phyloP scores from a whole-genome alignment of 1,140 invertebrate genomes.

The Drosophila truncata region DNA sequence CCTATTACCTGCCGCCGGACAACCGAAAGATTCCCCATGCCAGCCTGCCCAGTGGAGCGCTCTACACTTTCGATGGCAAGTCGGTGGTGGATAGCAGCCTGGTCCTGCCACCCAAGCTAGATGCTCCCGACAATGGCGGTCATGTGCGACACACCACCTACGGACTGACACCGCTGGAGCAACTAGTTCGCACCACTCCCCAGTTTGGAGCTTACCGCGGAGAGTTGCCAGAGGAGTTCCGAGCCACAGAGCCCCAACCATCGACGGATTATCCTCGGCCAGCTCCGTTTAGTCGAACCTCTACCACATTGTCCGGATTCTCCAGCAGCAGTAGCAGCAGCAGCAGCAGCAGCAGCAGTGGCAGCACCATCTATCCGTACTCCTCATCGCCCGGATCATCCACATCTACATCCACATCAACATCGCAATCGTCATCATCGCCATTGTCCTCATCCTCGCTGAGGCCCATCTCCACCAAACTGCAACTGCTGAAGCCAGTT shows the following conservation, averaged over 20 bases:
- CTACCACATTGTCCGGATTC: slow-evolving; percentile 17
- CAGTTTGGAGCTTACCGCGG: slow-evolving; percentile 90
- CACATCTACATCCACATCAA: slow-evolving; percentile 16
- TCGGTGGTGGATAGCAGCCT: slow-evolving; percentile 88
- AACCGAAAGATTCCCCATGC: slow-evolving; percentile 85
- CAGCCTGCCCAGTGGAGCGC: slow-evolving; percentile 86
- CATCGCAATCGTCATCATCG: slow-evolving; percentile 41
- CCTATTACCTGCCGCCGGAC: slow-evolving; percentile 89
- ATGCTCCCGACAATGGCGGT: slow-evolving; percentile 79
- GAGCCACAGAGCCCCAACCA: slow-evolving; percentile 49
- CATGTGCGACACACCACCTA: slow-evolving; percentile 86
- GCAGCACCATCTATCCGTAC: slow-evolving; percentile 22
- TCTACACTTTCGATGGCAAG: slow-evolving; percentile 91
- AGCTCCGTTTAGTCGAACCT: slow-evolving; percentile 32
- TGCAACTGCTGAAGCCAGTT: slow-evolving; percentile 66
- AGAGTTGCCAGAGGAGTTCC: slow-evolving; percentile 87
- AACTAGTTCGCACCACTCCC: slow-evolving; percentile 88
- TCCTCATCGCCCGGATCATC: slow-evolving; percentile 23
- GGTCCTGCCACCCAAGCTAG: slow-evolving; percentile 86
- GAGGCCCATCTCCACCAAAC: slow-evolving; percentile 79
- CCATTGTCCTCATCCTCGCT: slow-evolving; percentile 61
- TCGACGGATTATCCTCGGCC: slow-evolving; percentile 52
- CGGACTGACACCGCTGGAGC: slow-evolving; percentile 87
- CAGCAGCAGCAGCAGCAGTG: slow-evolving; percentile 28
- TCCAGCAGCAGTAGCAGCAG: no score